phyloP scores from a whole-genome alignment of 2,113 vertebrate species.

The Procapra przewalskii region DNA sequence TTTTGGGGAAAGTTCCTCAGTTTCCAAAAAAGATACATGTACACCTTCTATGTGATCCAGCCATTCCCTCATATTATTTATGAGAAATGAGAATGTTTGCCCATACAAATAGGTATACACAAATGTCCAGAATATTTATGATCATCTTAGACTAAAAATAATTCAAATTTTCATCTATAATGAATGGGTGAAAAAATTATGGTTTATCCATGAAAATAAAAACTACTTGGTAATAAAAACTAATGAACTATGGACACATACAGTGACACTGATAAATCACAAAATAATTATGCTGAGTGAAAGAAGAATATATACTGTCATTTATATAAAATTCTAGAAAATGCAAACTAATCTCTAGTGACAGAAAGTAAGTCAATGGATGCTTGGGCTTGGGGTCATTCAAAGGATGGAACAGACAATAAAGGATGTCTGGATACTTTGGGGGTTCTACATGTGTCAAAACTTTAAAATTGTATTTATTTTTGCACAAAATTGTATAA shows the following conservation, averaged over 20 bases:
- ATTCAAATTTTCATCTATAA: neutral
- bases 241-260: neutral
- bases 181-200: neutral
- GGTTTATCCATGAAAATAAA: neutral
- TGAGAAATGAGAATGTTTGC: neutral
- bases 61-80: neutral
- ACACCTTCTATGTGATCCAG: neutral
- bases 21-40: neutral
- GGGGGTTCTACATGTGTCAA: neutral
- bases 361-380: neutral
- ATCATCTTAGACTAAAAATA: neutral
- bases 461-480: neutral
- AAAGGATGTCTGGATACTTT: neutral
- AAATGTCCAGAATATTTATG: neutral
- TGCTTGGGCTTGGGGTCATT: neutral
- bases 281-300: neutral
- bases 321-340: conserved; percentile 8
- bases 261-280: neutral
- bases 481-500: neutral
- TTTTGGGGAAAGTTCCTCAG: neutral
- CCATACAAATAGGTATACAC: neutral
- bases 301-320: neutral
- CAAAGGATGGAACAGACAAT: rapidly evolving
- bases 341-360: neutral
- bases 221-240: neutral